These are phyloP conservation scores for Vicugna pacos DNA, from an alignment of 2,113 vertebrate genomes.

Conservation along the genomic window DNA sequence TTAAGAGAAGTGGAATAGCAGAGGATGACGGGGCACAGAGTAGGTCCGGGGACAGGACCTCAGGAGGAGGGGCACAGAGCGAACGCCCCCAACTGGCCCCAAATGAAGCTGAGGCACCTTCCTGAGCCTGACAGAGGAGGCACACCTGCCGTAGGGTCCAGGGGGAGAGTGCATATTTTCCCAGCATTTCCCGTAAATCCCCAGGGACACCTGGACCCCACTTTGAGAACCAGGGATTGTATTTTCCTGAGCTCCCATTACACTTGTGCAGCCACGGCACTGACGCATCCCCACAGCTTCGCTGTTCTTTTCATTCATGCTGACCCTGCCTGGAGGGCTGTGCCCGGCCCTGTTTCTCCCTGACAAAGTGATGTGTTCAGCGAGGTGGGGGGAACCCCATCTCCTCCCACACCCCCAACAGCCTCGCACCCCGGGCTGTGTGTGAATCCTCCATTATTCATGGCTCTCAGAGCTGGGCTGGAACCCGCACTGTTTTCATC, in stretches of 20 bases:
- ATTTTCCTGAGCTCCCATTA: neutral
- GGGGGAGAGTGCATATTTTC: neutral
- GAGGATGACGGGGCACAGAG: neutral
- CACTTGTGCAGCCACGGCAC: fast-evolving
- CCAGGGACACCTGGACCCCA: neutral
- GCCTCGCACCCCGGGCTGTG: neutral
- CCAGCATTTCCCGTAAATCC: neutral
- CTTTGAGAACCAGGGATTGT: neutral
- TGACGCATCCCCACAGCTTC: fast-evolving
- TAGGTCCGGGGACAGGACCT: neutral
- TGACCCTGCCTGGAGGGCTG: neutral
- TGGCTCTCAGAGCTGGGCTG: conserved; percentile 56
- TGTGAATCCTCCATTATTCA: conserved; percentile 62
- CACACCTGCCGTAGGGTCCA: neutral
- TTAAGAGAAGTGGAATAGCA: neutral
- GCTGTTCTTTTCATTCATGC: neutral
- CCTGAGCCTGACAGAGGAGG: neutral
- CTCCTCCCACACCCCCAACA: neutral
- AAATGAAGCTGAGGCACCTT: neutral
- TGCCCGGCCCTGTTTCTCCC: neutral
- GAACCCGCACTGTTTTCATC: neutral
- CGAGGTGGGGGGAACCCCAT: neutral
- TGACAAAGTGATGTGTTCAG: neutral
- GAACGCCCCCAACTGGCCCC: neutral
- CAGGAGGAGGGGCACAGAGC: neutral